Evolutionary conservation across 1,140 invertebrate species (phyloP).

Genomic region (Platorchestia sp.): DNA sequence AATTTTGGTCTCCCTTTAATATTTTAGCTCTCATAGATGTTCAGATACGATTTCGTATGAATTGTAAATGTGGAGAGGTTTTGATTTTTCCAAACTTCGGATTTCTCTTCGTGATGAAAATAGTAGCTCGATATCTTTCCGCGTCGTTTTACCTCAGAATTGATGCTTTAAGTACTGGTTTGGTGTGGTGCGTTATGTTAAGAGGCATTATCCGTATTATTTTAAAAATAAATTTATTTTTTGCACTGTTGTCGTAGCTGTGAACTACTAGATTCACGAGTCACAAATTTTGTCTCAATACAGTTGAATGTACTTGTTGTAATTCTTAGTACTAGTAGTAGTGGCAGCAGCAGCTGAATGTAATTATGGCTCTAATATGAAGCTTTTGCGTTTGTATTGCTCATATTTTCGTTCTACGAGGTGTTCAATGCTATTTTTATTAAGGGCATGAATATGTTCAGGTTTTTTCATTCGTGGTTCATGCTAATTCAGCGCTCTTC

Average conservation of each 20-base stretch:
- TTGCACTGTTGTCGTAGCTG: not conserved
- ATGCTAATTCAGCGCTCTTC: not conserved
- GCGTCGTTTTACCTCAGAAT: not conserved
- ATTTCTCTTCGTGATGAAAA: not conserved
- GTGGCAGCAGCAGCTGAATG: not conserved
- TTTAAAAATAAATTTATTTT: not conserved
- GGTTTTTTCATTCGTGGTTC: not conserved
- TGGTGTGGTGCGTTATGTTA: not conserved
- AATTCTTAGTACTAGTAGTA: not conserved
- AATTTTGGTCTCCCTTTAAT: too few relatives aligned
- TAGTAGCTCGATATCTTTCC: not conserved
- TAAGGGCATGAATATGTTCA: not conserved
- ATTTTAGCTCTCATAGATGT: not conserved
- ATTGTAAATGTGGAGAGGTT: not conserved
- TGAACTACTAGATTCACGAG: not conserved
- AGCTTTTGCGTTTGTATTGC: not conserved
- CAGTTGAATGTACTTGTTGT: not conserved
- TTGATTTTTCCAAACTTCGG: not conserved
- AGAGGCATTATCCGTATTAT: slow-evolving; percentile 32
- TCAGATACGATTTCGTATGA: not conserved
- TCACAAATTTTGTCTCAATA: slow-evolving; percentile 36
- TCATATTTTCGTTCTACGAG: not conserved
- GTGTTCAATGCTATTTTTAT: not conserved
- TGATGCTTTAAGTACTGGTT: slow-evolving; percentile 23
- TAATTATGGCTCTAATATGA: not conserved